Base-by-base conservation (phyloP, 2,797 vertebrate species). In the Cynopterus sphinx region DNA sequence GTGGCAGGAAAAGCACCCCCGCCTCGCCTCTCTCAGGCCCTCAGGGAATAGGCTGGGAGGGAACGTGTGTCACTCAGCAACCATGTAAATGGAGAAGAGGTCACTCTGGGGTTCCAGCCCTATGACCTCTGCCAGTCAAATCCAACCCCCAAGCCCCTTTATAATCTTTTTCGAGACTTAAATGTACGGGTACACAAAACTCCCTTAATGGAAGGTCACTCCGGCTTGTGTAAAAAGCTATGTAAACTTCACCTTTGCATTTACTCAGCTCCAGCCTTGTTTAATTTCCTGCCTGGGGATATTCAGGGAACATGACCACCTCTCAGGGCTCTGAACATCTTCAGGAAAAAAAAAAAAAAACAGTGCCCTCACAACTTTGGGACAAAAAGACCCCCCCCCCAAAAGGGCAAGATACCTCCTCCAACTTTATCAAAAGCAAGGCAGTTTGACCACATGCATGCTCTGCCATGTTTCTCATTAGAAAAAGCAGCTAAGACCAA, bases 131-230 rank as follows among this genome's bases (percentile, higher is more conserved):
- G 95, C 59, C 90, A 95, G 87, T 94, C 96, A 97, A 61, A 83
- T 57, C 33, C 9, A 68, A 82, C 89, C 63, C 81, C 91, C 3
- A 3, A 0, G n/a, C 63, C 49, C 59, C 70, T 21, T 79, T 65
- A 87, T 61, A 96, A 95, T 91, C 78, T 96, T 88, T 91, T 21
- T 13, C 3, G 21, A 86, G 93, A 86, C 77, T 87, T 87, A 95
- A 96, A 96, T 95, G 83, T 70, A 17, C 74, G 63, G 83, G 92
- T 87, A 93, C 96, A 97, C 94, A 98, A 78, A 96, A 88, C 61
- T 78, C 75, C 57, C 88, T 91, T 97, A 96, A 95, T 95, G 96
- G 96, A 96, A 97, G 91, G 91, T 74, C 68, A 0, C 70, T 86
- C 85, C 61, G 77, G 74, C 78, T 95, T 89, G 84, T 93, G 71